Evolutionary conservation across 2,888 invertebrate species (phyloP), one percentile per base, ranked within the genome.

Genomic region (Thereva nobilitata): DNA sequence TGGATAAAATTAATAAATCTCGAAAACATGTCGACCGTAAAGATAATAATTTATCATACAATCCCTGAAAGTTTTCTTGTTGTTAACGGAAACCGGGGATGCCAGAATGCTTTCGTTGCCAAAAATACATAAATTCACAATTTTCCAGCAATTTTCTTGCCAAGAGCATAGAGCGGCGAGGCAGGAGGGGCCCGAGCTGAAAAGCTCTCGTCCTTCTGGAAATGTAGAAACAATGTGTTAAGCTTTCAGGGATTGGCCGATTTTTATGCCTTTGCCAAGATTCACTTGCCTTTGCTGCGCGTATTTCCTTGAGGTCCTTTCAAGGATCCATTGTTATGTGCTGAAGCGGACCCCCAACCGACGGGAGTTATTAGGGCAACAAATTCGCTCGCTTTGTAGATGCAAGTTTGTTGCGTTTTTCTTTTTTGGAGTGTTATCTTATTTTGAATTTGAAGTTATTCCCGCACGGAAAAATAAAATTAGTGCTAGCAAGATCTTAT

Each of bases 21-120:
- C 56, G 38, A 35, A 45, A 57, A 52, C 45, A 64, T 64, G 67
- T 67, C 67, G 67, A 64, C 67, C 67, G 67, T 67, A 67, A 67
- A 67, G 67, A 67, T 67, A 64, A 67, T 67, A 67, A 67, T 67
- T 67, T 67, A 67, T 67, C 67, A 67, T 67, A 56, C 52, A 52
- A 64, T 64, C 55, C 67, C 64, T 38, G 56, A 67, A 67, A 67
- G 64, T 67, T 67, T 67, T 67, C 67, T 64, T 64, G 67, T 61
- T 64, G 55, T 67, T 67, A 56, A 55, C 67, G 64, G 64, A 67
- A 67, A 52, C 64, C 44, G 23, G 55, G 49, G 50, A 55, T 35
- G 45, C 61, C 55, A 23, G 23, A 23, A 23, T 23, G 23, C 23
- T 55, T 63, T n/a, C 10, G 40, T 45, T 66, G 50, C 56, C 40